Evolutionary conservation across 2,888 invertebrate genomes (phyloP), one percentile per base, ranked within the genome.

Genomic region (Eumerus sabulonum): DNA sequence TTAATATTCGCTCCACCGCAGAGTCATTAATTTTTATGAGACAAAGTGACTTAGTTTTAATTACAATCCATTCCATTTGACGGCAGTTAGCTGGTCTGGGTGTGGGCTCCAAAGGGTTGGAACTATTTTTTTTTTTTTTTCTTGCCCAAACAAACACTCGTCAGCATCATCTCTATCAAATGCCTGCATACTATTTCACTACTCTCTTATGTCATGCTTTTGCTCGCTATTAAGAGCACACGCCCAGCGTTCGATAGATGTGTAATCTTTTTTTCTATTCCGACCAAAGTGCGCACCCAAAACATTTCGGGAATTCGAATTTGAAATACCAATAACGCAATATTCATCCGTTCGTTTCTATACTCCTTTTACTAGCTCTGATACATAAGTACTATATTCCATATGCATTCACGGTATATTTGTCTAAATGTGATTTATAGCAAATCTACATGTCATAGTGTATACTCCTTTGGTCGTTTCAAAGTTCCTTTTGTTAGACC

Each of bases 381-480:
- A 63, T 63, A 63, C 62, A 73, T 36, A 36, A 62, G 71, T 77
- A n/a, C n/a, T n/a, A 73, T 73, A 68, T 63, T 50, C 54, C 35
- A 63, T 51, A 73, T 79, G 72, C 79, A 74, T 70, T 59, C 68
- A 63, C 53, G 67, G 53, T 44, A 64, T 50, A 50, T 48, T 48
- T 47, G 51, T 40, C 12, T 35, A 47, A 36, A 54, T 54, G 38
- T 54, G 35, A 14, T 3, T 77, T 77, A 77, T 77, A 73, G 77
- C 67, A 53, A 67, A 77, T 77, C 77, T 79, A 79, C 77, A 79
- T 79, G 73, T 79, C 77, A 77, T 73, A 67, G 73, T 67, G 73
- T 67, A 63, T 68, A 73, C 47, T 68, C 63, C 64, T 42, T 9
- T n/a, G n/a, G n/a, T n/a, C n/a, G n/a, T n/a, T n/a, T 27, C 27